Base-by-base conservation (phyloP, 2,888 invertebrate genomes). In the Philopedon plagiatum region DNA sequence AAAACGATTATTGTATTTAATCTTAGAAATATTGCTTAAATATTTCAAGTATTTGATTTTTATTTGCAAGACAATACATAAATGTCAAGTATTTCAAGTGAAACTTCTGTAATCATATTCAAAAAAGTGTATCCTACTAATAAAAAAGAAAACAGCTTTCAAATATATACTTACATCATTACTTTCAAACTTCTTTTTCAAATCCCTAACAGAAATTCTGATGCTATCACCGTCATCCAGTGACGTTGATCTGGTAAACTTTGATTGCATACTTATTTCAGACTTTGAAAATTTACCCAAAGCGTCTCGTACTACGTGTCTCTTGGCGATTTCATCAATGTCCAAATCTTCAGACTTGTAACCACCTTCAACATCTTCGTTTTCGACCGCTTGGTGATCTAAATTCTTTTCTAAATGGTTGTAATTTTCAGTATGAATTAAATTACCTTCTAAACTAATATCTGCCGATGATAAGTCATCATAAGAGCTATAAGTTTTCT, bases 211-310 rank as follows among this genome's bases (percentile, higher is more conserved):
- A n/a, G 81, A 82, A 8, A 80, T 75, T 29, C 56, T 71, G 57
- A 78, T 74, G 41, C 75, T 67, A 46, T 76, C 74, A 5, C 67
- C 58, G 11, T 71, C 64, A 7, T 70, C 73, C 18, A 57, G 19
- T 23, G 73, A 60, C 4, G 54, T 51, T 13, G 54, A 44, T 32
- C 60, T 46, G 44, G 29, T 13, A 34, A 63, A 58, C n/a, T 15
- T 15, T 54, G 63, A 11, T 32, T 64, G 56, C 26, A 19, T 57
- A 13, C 62, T 58, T 0, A 66, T 5, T 60, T 77, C 80, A 3
- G 81, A 80, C 68, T 81, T 80, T 0, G 83, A 80, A 73, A 83
- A 79, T 71, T 79, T 76, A 5, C 80, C 82, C 44, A 85, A 72
- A 23, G 77, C 57, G 34, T 76, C 70, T 23, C 76, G 76, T 8